Evolutionary conservation across 1,140 invertebrate species (phyloP).

Genomic region (Oppia nitens): DNA sequence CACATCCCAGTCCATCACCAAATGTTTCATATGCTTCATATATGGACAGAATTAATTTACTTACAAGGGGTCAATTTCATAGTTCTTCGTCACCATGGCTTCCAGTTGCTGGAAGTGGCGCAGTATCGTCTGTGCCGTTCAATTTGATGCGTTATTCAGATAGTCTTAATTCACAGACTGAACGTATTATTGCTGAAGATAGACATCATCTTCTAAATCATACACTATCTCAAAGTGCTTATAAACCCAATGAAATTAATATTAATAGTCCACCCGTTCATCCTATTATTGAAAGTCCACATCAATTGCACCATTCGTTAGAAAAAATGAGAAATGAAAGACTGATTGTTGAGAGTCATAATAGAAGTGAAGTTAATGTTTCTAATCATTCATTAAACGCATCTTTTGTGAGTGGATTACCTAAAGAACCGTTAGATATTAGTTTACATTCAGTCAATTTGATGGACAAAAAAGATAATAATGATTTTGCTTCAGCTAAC

Average conservation of each 20-base stretch:
- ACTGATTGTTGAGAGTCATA: not conserved
- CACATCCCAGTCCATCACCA: not conserved
- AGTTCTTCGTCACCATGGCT: not conserved
- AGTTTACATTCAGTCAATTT: too few species aligned
- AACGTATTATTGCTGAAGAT: constrained; percentile 8
- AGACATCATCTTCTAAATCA: not conserved
- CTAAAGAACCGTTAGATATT: too few species aligned
- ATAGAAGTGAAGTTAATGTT: not conserved
- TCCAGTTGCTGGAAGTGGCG: not conserved
- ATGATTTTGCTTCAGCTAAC: too few species aligned
- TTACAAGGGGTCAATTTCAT: not conserved
- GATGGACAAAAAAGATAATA: too few species aligned
- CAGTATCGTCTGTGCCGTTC: not conserved
- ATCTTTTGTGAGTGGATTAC: too few species aligned
- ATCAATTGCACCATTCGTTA: too few species aligned
- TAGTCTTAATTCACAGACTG: constrained; percentile 1
- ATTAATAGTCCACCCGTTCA: not conserved
- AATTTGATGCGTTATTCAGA: constrained; percentile 4
- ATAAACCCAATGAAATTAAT: not conserved
- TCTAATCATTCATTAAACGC: not conserved
- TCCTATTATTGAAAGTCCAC: not conserved
- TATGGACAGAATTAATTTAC: not conserved
- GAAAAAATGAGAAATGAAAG: too few species aligned
- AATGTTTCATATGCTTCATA: too few species aligned
- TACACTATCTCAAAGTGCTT: not conserved